Percentiles rank a stretch among this genome's conserved stretches.
phyloP scores from a whole-genome alignment of 2,113 vertebrate genomes.

The Telmatochromis sp. region DNA sequence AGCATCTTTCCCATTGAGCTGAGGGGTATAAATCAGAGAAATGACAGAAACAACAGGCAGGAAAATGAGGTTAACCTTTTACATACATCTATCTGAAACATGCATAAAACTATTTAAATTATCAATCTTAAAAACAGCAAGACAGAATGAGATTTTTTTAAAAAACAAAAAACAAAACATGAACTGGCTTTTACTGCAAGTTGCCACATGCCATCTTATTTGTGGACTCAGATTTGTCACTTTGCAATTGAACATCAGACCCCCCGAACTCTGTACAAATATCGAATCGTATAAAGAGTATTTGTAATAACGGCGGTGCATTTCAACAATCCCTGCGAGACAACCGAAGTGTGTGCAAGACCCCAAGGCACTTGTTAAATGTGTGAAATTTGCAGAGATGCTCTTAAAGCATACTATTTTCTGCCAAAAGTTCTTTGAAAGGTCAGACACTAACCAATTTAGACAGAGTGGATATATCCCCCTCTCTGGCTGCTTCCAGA shows the following conservation, averaged over 20 bases:
- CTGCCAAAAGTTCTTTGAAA: background rate
- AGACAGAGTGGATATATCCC: slow-evolving; percentile 70
- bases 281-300: background rate
- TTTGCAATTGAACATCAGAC: background rate
- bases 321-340: background rate
- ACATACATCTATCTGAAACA: background rate
- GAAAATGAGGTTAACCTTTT: background rate
- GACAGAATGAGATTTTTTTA: rapidly evolving
- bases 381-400: background rate
- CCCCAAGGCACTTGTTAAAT: background rate
- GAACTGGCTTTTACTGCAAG: background rate
- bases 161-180: background rate
- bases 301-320: background rate
- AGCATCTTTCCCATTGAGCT: slow-evolving; percentile 78
- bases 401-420: background rate
- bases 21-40: background rate
- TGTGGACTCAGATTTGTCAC: background rate
- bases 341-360: background rate
- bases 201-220: background rate
- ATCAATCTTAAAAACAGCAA: background rate
- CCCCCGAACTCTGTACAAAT: background rate
- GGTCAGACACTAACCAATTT: slow-evolving; percentile 73
- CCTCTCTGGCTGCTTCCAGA: slow-evolving; percentile 82
- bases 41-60: background rate
- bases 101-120: background rate